Evolutionary conservation across 1,140 invertebrate species (phyloP), one percentile per base, ranked within the genome.

Genomic region (Drosophila oshimai): DNA sequence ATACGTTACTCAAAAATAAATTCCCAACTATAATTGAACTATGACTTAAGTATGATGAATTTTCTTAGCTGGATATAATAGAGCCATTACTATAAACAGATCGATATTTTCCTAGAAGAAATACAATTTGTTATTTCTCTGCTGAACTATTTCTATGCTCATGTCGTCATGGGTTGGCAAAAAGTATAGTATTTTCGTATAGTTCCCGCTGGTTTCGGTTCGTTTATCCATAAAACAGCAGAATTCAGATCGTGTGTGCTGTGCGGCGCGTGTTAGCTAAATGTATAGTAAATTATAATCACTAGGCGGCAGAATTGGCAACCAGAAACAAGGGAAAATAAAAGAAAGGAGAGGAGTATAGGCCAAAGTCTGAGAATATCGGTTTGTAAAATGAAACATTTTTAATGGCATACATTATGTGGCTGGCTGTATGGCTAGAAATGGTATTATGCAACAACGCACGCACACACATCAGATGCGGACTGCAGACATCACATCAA

Each of bases 361-460:
- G 41, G 39, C 53, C 28, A 12, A 51, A 54, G 33, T 13, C 31
- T 10, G 28, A 61, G 42, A 34, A 49, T 46, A 46, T 50, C 58
- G 61, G 49, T 55, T 55, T 71, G 65, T 80, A 68, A 80, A 75
- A 65, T 74, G 37, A 80, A 51, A 65, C 53, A 67, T 50, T 49
- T 64, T 68, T 79, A 83, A 81, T 68, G 46, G 60, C 54, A 68
- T 44, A 65, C 45, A 72, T 76, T 73, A 74, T 29, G 76, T 49
- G 26, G 55, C 55, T 34, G 45, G 37, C 55, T 73, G n/a, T n/a
- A 68, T 79, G 61, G 73, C 79, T 84, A 42, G 58, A 84, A 84
- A 86, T 84, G 80, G 80, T 84, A 75, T 84, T 84, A 84, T 84
- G 80, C 80, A 84, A 84, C 80, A 84, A 84, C 74, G 75, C 71